Percentiles rank a stretch among this genome's conserved stretches.
phyloP scores from a whole-genome alignment of 2,888 invertebrate species.

The Peribatodes rhomboidaria region DNA sequence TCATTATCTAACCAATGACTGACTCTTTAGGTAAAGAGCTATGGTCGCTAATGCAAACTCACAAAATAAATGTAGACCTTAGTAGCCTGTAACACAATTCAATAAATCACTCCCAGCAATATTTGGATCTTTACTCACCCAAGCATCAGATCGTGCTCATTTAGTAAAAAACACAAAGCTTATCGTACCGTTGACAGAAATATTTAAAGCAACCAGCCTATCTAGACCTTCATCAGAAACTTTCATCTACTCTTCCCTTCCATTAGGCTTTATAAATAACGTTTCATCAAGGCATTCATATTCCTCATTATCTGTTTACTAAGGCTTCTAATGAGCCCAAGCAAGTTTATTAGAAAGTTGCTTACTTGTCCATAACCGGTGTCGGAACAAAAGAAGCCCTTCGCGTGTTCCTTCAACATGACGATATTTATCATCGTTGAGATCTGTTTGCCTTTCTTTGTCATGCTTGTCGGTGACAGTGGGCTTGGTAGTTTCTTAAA shows the following conservation, averaged over 20 bases:
- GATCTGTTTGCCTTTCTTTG: constrained; percentile 37
- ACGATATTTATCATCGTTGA: constrained; percentile 36
- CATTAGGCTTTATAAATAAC: constrained; percentile 29
- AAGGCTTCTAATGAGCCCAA: constrained; percentile 35
- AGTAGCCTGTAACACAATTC: no score
- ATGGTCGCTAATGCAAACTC: no score
- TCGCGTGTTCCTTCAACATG: constrained; percentile 36
- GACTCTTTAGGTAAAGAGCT: no score
- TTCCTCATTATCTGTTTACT: constrained; percentile 36
- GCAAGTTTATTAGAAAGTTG: constrained; percentile 47
- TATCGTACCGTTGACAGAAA: neutral
- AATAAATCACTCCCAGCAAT: no score
- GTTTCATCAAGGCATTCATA: constrained; percentile 33
- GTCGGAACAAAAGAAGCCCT: constrained; percentile 44
- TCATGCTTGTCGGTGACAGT: constrained; percentile 9
- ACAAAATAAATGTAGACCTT: no score
- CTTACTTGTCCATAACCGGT: constrained; percentile 38
- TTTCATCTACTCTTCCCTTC: constrained; percentile 23
- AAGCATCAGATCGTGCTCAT: no score
- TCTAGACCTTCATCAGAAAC: constrained; percentile 4
- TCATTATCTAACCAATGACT: no score
- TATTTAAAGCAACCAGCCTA: neutral
- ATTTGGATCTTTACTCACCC: no score
- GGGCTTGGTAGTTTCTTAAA: constrained; percentile 1
- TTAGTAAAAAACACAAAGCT: neutral